Evolutionary conservation across 2,113 vertebrate species (phyloP).

Genomic region (Callospermophilus lateralis): DNA sequence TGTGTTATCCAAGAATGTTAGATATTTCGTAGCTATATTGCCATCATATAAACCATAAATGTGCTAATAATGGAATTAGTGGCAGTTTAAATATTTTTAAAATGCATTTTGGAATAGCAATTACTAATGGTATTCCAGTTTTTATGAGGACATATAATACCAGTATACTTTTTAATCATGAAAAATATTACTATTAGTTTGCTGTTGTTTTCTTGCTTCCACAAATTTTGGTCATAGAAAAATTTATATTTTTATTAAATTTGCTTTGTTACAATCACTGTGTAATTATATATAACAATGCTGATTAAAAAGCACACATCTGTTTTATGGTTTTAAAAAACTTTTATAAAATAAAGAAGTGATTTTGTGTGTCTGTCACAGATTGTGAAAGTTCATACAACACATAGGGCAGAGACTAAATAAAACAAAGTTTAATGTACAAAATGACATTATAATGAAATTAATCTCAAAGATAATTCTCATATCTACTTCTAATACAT

Average conservation of each 20-base stretch:
- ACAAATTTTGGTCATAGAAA: background rate
- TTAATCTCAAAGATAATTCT: background rate
- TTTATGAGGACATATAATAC: background rate
- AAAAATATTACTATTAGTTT: background rate
- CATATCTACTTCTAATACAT: background rate
- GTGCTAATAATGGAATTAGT: background rate
- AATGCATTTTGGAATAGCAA: background rate
- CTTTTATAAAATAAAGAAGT: background rate
- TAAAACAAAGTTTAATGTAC: background rate
- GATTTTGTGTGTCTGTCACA: background rate
- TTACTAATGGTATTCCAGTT: background rate
- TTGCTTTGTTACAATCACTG: background rate
- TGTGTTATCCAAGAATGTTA: background rate
- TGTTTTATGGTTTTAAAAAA: background rate
- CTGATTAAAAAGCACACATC: background rate
- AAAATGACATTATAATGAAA: background rate
- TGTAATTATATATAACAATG: background rate
- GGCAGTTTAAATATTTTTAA: constrained; percentile 10
- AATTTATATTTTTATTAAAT: background rate
- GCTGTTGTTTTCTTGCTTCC: background rate
- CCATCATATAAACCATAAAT: background rate
- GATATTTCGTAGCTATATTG: background rate
- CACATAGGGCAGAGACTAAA: background rate
- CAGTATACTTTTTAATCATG: background rate
- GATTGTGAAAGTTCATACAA: background rate